Conservation (phyloP, 2,113 vertebrate species). For the Sylvicapra grimmia region DNA sequence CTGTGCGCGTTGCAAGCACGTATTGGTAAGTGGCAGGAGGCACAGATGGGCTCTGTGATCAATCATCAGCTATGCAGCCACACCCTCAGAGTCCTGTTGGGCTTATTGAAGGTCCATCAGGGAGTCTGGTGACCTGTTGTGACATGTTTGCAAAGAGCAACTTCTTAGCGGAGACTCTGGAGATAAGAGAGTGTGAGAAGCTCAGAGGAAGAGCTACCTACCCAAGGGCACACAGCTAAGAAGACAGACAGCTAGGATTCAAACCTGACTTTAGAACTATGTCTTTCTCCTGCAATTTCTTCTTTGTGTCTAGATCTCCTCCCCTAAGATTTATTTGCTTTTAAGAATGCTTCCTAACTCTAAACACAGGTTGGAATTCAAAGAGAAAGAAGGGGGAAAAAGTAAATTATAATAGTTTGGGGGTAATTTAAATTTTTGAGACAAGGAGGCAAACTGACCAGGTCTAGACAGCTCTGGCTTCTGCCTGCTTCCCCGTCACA, state of each 20-base stretch:
- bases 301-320: background rate
- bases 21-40: background rate
- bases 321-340: background rate
- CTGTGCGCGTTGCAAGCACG: too few relatives aligned
- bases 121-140: background rate
- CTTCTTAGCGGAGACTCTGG: background rate
- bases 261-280: background rate
- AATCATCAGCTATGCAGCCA: background rate
- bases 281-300: background rate
- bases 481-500: background rate
- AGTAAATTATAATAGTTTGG: background rate
- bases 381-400: background rate
- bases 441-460: background rate
- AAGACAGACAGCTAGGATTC: background rate
- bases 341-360: background rate
- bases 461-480: background rate
- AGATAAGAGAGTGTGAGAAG: background rate
- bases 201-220: background rate
- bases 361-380: background rate
- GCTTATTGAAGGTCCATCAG: background rate
- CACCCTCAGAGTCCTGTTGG: background rate
- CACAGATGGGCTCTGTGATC: background rate
- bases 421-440: background rate
- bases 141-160: background rate
- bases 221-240: background rate